Evolutionary conservation across 2,113 vertebrate genomes (phyloP), one percentile per base, ranked within the genome.

Genomic region (Dasypus novemcinctus): DNA sequence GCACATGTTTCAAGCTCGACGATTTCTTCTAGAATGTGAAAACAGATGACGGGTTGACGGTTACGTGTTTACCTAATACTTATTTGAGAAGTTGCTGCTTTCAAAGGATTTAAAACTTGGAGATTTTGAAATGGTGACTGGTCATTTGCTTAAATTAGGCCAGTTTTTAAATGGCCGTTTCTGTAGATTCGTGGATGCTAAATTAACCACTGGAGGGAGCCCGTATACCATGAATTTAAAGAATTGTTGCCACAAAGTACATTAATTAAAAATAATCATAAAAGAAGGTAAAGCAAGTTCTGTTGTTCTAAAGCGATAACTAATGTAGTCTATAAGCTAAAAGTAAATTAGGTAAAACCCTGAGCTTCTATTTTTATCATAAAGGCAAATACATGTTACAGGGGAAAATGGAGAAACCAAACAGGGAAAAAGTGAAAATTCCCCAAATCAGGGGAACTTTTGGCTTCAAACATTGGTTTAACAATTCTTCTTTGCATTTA

Each of bases 201-300:
- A 95, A 96, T 97, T 97, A 98, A 72, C 98, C 98, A 98, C 98
- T 97, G 98, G 98, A 98, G 98, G 98, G 98, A 98, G 98, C 98
- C 98, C 97, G 96, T 96, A 98, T 98, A 97, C 98, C 91, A 83
- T 91, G 91, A 97, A 96, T 97, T 46, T 74, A 86, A 3, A 96
- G 23, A 89, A 86, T 66, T 85, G 81, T 75, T 92, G 75, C 80
- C 86, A 72, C 71, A 91, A 87, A 92, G 41, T 96, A 81, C 0
- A 6, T 80, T 94, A 95, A 87, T 93, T 97, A 91, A 92, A 93
- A 64, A 90, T 92, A 94, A 83, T 54, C 63, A 6, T 57, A 12
- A 75, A 7, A 18, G 3, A 5, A 0, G 15, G 46, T 20, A 79
- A 68, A 88, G 41, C 23, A 2, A 29, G 0, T 79, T 93, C 96